Percentiles rank a stretch among this genome's conserved stretches.
phyloP scores from a whole-genome alignment of 2,113 vertebrate genomes.

The Elephas maximus region DNA sequence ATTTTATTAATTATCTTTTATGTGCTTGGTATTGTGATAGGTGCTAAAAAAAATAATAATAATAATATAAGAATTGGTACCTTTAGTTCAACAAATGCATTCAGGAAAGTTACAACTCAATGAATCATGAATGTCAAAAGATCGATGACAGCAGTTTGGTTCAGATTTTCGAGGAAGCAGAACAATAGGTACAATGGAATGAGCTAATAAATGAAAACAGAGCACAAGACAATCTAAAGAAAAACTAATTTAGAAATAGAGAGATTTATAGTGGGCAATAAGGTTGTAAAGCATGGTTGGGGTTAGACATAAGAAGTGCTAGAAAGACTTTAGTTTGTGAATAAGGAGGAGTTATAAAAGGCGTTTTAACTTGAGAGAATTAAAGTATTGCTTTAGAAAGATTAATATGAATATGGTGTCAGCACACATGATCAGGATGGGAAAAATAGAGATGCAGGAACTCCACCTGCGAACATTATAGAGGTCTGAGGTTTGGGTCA shows the following conservation, averaged over 20 bases:
- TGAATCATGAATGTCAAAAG: not conserved
- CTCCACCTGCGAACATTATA: not conserved
- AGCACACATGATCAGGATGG: not conserved
- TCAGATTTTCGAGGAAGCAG: not conserved
- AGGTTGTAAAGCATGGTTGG: not conserved
- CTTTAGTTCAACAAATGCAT: not conserved
- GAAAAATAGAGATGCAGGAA: not conserved
- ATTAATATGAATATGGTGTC: not conserved
- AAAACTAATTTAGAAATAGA: not conserved
- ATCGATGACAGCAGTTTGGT: not conserved
- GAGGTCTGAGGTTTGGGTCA: not conserved
- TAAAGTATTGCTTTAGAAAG: not conserved
- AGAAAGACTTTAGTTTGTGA: not conserved
- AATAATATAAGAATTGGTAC: not conserved
- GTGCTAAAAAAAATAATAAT: not conserved
- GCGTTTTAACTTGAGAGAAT: not conserved
- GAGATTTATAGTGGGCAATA: not conserved
- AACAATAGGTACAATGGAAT: not conserved
- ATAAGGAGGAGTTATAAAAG: not conserved
- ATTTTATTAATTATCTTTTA: not conserved
- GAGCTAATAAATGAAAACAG: not conserved
- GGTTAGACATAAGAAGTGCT: not conserved
- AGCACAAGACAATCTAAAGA: not conserved
- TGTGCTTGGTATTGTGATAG: not conserved
- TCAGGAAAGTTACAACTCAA: not conserved